These are phyloP conservation scores for Condylura cristata DNA, from an alignment of 2,113 vertebrate species.

Conservation along the genomic window DNA sequence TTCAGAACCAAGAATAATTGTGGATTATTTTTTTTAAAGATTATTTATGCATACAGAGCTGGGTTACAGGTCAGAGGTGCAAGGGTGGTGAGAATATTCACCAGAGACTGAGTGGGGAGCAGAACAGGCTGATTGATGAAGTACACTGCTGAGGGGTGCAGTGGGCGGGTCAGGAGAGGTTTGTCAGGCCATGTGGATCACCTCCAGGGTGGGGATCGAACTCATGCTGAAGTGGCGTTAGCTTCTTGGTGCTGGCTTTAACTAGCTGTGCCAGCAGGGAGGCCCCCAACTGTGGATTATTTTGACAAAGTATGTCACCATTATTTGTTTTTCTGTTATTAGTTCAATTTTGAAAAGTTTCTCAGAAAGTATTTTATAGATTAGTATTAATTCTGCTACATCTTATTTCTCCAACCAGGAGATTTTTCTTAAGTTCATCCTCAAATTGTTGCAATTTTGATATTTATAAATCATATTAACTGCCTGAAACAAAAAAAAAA, in stretches of 20 bases:
- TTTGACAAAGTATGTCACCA: background rate
- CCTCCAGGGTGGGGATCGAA: no score
- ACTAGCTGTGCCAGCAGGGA: no score
- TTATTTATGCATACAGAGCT: no score
- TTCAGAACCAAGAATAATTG: constrained; percentile 10
- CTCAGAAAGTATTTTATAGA: background rate
- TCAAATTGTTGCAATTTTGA: background rate
- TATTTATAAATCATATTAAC: background rate
- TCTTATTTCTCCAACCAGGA: background rate
- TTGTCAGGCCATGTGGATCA: no score
- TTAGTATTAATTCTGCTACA: background rate
- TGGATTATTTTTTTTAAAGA: background rate
- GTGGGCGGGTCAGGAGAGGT: no score
- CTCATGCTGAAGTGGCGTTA: no score
- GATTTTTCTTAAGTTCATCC: background rate
- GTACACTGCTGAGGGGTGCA: no score
- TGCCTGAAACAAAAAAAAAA: background rate
- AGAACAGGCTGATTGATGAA: no score
- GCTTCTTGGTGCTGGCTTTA: no score
- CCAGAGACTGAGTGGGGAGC: no score
- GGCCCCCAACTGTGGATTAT: background rate
- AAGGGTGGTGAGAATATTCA: no score
- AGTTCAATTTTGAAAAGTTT: background rate
- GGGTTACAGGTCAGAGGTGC: no score
- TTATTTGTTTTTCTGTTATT: background rate